Evolutionary conservation across 2,888 invertebrate genomes (phyloP).

Genomic region (Brenthis daphne): DNA sequence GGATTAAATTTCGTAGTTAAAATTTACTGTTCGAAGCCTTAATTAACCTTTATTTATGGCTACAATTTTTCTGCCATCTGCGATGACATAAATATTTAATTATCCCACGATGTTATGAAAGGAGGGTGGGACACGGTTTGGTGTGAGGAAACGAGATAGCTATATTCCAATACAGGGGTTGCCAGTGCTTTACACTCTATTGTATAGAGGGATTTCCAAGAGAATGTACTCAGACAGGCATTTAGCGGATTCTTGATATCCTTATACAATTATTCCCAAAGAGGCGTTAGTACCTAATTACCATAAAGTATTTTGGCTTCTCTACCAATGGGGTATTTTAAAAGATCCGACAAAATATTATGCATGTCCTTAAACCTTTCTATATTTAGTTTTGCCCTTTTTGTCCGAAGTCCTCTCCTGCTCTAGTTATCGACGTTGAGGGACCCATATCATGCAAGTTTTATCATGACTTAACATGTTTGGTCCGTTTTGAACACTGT

Average conservation of each 20-base stretch:
- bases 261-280: conserved; percentile 39
- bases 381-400: conserved; percentile 19
- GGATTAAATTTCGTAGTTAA: conserved; percentile 22
- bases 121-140: conserved; percentile 59
- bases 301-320: conserved; percentile 34
- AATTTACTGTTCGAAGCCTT: conserved; percentile 23
- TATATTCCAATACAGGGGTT: conserved; percentile 65
- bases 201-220: conserved; percentile 62
- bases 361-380: conserved; percentile 8
- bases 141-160: conserved; percentile 63
- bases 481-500: conserved; percentile 42
- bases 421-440: conserved; percentile 30
- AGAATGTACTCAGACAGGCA: conserved; percentile 54
- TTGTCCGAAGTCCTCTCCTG: conserved; percentile 18
- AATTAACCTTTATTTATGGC: conserved; percentile 39
- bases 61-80: conserved; percentile 47
- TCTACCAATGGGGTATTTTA: background rate
- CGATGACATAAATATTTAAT: conserved; percentile 78
- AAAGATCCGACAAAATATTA: background rate
- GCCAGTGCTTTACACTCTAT: conserved; percentile 60
- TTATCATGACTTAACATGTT: conserved; percentile 50
- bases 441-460: conserved; percentile 52
- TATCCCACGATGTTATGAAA: conserved; percentile 70
- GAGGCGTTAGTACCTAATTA: conserved; percentile 23
- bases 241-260: conserved; percentile 45